Evolutionary conservation across 2,888 invertebrate species (phyloP), one percentile per base, ranked within the genome.

Genomic region (Stratiomys singularior): DNA sequence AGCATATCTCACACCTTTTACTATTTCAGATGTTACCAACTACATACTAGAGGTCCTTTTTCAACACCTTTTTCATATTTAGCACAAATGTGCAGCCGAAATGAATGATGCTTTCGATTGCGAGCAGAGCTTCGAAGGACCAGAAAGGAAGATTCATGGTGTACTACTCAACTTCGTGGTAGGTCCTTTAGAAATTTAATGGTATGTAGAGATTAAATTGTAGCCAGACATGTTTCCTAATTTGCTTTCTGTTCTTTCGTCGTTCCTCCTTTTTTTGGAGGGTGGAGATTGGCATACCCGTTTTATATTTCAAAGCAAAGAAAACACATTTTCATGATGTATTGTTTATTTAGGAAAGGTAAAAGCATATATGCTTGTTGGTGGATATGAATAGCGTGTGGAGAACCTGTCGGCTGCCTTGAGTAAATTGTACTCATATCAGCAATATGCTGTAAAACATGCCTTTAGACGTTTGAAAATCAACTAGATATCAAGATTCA

Each of bases 61-160:
- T 13, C 64, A 66, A 37, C 66, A 66, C 37, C 66, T 44, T 30
- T 28, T n/a, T 7, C 64, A 15, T 63, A 23, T 63, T 63, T 52
- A 9, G 52, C 15, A 4, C 4, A 52, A 13, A 52, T 52, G n/a
- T n/a, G 52, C 52, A 37, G 5, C 52, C 52, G n/a, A 52, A 52
- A 52, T 52, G 52, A 52, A 15, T 18, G 52, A 52, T 9, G 15
- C 7, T 52, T 52, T 52, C 52, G 52, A 3, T 52, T 4, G 3
- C 15, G 3, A 9, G 52, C 4, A 13, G 4, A 52, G 15, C n/a
- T 52, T 52, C 3, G 7, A 52, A n/a, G 52, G 18, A 52, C 15
- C 52, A 52, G 15, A 37, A 37, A 37, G 37, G 3, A 37, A 9
- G 9, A n/a, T n/a, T 9, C 37, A 9, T 37, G 3, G 37, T 3